These are phyloP conservation scores for Sisyra nigra DNA, from an alignment of 2,888 invertebrate species.

Conservation along the genomic window DNA sequence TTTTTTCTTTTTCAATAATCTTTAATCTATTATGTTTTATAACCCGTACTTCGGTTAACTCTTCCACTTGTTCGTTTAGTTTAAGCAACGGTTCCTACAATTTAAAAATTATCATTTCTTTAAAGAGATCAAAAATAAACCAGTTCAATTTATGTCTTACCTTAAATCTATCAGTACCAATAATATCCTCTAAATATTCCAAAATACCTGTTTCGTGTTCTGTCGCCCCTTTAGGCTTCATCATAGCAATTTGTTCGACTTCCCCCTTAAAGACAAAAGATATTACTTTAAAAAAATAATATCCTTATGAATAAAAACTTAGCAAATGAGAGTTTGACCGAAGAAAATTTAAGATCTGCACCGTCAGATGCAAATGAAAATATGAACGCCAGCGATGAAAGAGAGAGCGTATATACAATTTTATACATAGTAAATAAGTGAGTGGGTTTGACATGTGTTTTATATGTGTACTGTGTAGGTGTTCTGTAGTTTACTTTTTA, in stretches of 20 bases:
- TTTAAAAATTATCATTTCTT: background rate
- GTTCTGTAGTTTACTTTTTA: no score
- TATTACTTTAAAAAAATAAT: constrained; percentile 10
- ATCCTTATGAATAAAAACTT: background rate
- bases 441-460: no score
- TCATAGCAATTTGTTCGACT: constrained; percentile 97
- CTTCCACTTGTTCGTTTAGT: constrained; percentile 55
- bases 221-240: constrained; percentile 82
- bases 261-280: constrained; percentile 60
- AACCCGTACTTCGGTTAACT: constrained; percentile 51
- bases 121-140: background rate
- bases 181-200: constrained; percentile 96
- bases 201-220: constrained; percentile 92
- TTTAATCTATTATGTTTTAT: constrained; percentile 77
- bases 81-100: constrained; percentile 58
- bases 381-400: no score
- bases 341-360: no score
- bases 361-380: no score
- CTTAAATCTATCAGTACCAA: constrained; percentile 76
- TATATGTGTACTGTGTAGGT: no score
- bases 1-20: constrained; percentile 65
- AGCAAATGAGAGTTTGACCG: no score
- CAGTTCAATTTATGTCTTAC: constrained; percentile 22
- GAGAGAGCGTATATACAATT: no score
- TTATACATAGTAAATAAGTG: no score